Conservation (phyloP, 2,797 vertebrate species). For the Merluccius polli region DNA sequence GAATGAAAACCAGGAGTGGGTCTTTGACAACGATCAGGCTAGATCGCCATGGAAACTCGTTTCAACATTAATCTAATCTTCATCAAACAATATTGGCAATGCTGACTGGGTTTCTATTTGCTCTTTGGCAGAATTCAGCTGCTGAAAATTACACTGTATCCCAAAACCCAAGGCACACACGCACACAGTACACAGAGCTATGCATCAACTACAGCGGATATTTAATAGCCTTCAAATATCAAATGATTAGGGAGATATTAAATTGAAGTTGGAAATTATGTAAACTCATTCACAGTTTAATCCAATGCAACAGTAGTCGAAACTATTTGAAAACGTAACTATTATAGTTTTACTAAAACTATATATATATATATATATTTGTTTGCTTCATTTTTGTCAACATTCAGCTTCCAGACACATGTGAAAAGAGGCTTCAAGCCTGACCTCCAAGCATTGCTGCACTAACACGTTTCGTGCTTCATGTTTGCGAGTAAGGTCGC, state of each 20-base stretch:
- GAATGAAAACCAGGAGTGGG: too few species aligned
- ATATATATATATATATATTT: too few species aligned
- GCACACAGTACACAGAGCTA: background rate
- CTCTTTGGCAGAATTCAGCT: background rate
- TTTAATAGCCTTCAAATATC: background rate
- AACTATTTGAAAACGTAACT: too few species aligned
- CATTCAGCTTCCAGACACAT: too few species aligned
- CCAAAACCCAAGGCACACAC: background rate
- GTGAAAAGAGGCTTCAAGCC: too few species aligned
- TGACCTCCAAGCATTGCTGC: too few species aligned
- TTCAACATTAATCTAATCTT: background rate
- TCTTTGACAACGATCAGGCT: background rate
- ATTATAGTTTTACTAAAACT: too few species aligned
- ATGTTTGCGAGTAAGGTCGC: background rate
- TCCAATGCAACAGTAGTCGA: background rate
- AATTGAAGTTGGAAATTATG: background rate
- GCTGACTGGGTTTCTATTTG: background rate
- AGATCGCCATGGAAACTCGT: background rate
- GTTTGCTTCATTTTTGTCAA: too few species aligned
- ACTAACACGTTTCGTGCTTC: background rate
- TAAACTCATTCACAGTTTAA: background rate
- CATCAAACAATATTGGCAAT: background rate
- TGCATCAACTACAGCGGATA: background rate
- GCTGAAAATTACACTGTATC: background rate
- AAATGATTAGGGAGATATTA: background rate